Evolutionary conservation across 2,113 vertebrate genomes (phyloP).

Genomic region (Pygoscelis antarcticus): DNA sequence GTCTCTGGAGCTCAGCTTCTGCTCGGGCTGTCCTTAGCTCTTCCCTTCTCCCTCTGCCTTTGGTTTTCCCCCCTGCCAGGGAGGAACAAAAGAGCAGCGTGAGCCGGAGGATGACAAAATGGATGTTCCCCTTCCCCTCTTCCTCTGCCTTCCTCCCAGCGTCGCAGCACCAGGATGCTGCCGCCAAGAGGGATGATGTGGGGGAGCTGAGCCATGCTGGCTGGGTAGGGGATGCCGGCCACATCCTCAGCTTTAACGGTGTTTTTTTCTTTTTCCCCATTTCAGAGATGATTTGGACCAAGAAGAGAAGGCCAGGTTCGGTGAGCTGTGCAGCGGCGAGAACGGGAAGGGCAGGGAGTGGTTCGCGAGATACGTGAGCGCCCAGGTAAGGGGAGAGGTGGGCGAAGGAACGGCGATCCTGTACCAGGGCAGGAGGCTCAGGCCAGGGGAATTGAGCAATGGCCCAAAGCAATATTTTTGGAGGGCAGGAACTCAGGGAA

Average conservation of each 20-base stretch:
- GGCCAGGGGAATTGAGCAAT: background rate
- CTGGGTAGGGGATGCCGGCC: rapidly evolving
- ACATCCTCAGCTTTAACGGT: background rate
- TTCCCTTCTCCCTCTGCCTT: background rate
- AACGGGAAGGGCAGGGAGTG: constrained; percentile 92
- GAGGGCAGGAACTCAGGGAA: background rate
- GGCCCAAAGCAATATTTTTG: background rate
- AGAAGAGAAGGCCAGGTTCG: constrained; percentile 94
- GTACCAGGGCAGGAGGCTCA: rapidly evolving
- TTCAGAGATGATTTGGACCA: constrained; percentile 91
- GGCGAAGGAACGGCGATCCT: background rate
- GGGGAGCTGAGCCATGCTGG: background rate
- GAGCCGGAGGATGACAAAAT: background rate
- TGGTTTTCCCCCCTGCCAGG: background rate
- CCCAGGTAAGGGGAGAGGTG: constrained; percentile 80
- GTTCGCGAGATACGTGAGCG: constrained; percentile 92
- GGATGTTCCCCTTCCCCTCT: background rate
- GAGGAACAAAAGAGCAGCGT: background rate
- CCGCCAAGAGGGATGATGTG: rapidly evolving
- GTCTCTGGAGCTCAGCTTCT: constrained; percentile 9
- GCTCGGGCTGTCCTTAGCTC: background rate
- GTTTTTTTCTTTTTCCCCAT: background rate
- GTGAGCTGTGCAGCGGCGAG: constrained; percentile 88
- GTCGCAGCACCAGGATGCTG: rapidly evolving
- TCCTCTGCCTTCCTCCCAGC: background rate